Base-by-base conservation (phyloP, 2,797 vertebrate genomes). In the Phylloscopus collybita region DNA sequence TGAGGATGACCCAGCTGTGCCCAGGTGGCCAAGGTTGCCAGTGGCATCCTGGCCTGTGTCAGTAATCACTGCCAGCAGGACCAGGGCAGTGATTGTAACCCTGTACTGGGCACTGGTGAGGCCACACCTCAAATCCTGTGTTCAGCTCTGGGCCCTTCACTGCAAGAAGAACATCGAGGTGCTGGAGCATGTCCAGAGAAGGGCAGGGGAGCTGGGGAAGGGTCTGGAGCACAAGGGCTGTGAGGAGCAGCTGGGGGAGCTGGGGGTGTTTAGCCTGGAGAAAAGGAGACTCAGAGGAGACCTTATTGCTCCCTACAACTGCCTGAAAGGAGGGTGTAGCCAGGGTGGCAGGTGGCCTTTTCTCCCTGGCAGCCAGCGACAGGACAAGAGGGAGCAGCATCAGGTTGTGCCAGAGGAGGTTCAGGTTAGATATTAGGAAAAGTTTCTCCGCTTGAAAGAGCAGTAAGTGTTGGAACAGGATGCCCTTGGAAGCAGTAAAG, bases 141-240 rank as follows among this genome's bases (percentile, higher is more conserved):
- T 2, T 6, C 25, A 16, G 6, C 56, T 78, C 18, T 36, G 42
- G 42, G 5, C 36, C 22, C 6, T 8, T 56, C 50, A 27, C 32
- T 34, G 1, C 21, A 32, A 18, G 56, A 47, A 54, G 5, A 17
- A 61, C 47, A 23, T 2, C 40, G 54, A 40, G 25, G 34, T 0
- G 54, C 40, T 74, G 40, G 34, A 81, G 2, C 0, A 0, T 18
- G 34, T 67, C 47, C 70, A 67, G 18, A 23, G 30, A 80, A 66
- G n/a, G 10, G 20, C 2, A 40, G 0, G 0, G 0, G 25, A 60
- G 10, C 23, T 47, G 17, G 40, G 18, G 34, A 73, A 40, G 25
- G 5, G 17, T 54, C 47, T 45, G 47, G 40, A 47, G 21, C 6
- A 3, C 61, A 67, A 30, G 5, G 12, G 1, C 6, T 18, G 4